Evolutionary conservation across 1,140 invertebrate genomes (phyloP), one percentile per base, ranked within the genome.

Genomic region (Reticulitermes speratus): DNA sequence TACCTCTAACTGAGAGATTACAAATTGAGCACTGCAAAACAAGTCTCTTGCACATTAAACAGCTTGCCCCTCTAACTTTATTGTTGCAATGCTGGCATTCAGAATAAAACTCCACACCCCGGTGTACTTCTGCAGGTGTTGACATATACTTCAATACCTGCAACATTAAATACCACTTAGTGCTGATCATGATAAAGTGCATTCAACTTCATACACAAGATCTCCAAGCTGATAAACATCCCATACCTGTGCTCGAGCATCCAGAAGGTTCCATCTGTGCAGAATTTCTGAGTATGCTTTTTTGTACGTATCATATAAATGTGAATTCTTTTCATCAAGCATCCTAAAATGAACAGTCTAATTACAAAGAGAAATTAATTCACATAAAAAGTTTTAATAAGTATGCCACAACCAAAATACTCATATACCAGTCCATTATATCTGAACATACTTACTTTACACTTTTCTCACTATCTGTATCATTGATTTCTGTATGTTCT

Each of bases 231-330:
- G 19, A 21, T 83, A 83, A 44, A 6, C 89, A 87, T 30, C 89
- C 86, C 84, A 88, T 88, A 94, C 94, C 90, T 96, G 94, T 11
- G 96, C 95, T 88, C 97, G 93, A 45, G 96, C 95, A 89, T 98
- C 96, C 12, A 97, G 91, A 38, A 98, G 91, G 88, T 96, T 94
- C 95, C 95, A 96, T 14, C 96, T 92, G 89, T 98, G 96, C 14
- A 99, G 91, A 32, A 98, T 95, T 89, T 98, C 97, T 1, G 97
- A 96, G 90, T 99, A 99, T 0, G 95, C 93, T 87, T 95, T 93
- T 90, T 98, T 98, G 88, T 97, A 98, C 84, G 95, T 94, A 89
- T 98, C 97, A 89, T 98, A 98, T 7, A 97, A 90, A 44, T 91
- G 90, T 88, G 90, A 92, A 87, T 91, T 91, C 87, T 90, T 93